Conservation (phyloP, 2,797 vertebrate genomes). For the Neosilurus mollespiculum region DNA sequence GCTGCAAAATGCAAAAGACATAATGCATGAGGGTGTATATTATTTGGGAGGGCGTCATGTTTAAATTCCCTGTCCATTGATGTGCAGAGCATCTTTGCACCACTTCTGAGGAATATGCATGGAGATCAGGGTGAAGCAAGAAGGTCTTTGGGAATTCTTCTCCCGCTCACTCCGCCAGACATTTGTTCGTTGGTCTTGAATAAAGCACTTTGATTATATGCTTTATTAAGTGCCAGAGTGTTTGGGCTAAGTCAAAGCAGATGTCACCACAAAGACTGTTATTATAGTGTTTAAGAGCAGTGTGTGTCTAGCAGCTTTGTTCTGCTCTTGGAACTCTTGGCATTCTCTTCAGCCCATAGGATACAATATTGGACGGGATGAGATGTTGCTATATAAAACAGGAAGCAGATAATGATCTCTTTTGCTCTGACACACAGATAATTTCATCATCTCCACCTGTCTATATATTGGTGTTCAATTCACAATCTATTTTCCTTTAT, state of each 20-base stretch:
- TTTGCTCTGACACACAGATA: not conserved
- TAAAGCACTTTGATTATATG: constrained; percentile 72
- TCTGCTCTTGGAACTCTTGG: constrained; percentile 57
- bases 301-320: constrained; percentile 69
- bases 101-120: constrained; percentile 57
- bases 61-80: constrained; percentile 37
- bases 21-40: not conserved
- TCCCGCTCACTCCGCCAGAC: constrained; percentile 40
- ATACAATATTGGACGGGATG: constrained; percentile 6
- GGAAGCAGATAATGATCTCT: not conserved
- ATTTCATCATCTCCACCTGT: not conserved
- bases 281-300: constrained; percentile 63
- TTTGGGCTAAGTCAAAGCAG: constrained; percentile 75
- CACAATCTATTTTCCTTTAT: not conserved
- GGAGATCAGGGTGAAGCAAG: constrained; percentile 50
- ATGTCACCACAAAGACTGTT: constrained; percentile 75
- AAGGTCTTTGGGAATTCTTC: constrained; percentile 43
- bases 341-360: constrained; percentile 53
- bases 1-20: not conserved
- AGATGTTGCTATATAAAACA: constrained; percentile 4
- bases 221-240: constrained; percentile 76
- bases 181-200: constrained; percentile 62
- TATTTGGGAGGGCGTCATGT: constrained; percentile 19
- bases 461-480: not conserved
- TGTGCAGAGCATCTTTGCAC: constrained; percentile 56